Percentiles rank a stretch among this genome's conserved stretches.
Conservation (phyloP, 2,113 vertebrate genomes). For the Mesembrinibis cayennensis region DNA sequence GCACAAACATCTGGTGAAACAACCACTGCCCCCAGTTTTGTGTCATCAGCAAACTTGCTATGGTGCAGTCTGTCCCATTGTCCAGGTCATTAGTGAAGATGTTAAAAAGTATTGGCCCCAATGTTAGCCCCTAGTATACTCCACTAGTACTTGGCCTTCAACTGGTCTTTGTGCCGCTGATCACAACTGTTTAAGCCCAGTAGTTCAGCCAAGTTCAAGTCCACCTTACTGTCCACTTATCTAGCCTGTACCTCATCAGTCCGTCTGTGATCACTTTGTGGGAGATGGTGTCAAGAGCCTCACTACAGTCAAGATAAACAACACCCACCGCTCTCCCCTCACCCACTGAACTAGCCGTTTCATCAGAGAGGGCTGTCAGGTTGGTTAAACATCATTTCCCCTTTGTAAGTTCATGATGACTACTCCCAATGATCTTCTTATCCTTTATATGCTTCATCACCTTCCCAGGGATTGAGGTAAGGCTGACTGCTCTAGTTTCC, state of each 20-base stretch:
- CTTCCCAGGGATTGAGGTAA: background rate
- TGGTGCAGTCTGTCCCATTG: background rate
- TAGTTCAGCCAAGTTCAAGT: background rate
- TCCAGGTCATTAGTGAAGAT: background rate
- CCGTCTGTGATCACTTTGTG: background rate
- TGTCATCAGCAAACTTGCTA: background rate
- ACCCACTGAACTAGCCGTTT: background rate
- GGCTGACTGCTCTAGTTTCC: background rate
- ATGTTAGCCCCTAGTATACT: background rate
- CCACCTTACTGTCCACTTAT: background rate
- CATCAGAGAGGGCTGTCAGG: background rate
- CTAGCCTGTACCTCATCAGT: background rate
- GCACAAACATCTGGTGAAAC: background rate
- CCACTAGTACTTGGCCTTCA: background rate
- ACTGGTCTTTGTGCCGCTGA: background rate
- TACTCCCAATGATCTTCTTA: background rate
- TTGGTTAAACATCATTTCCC: background rate
- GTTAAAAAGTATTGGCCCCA: background rate
- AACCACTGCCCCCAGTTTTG: background rate
- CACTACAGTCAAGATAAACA: background rate
- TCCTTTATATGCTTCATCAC: background rate
- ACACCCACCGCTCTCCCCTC: background rate
- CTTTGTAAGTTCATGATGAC: background rate
- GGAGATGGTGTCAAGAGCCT: background rate
- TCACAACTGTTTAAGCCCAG: background rate